These are phyloP conservation scores for Embiotoca jacksoni DNA, from an alignment of 2,113 vertebrate genomes.

Conservation along the genomic window DNA sequence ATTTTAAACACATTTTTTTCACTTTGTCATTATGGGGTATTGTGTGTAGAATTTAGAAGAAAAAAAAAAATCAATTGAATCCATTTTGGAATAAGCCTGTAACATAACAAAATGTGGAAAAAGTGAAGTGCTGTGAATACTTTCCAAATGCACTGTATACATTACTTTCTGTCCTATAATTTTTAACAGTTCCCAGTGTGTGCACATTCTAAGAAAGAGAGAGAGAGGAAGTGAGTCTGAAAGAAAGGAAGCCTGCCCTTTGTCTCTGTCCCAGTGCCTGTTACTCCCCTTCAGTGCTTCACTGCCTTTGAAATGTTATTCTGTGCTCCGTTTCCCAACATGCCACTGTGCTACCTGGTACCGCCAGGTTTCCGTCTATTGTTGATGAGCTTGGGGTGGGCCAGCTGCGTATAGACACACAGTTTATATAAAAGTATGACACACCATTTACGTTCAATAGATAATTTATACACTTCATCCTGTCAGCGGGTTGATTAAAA, in stretches of 20 bases:
- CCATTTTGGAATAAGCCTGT: too few species aligned
- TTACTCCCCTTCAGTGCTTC: constrained; percentile 31
- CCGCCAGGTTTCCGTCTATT: constrained; percentile 80
- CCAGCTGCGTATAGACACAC: constrained; percentile 14
- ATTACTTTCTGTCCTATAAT: not conserved
- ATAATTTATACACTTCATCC: constrained; percentile 28
- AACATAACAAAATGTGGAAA: too few species aligned
- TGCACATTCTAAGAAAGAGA: constrained; percentile 16
- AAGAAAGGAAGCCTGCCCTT: constrained; percentile 78
- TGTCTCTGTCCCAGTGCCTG: constrained; percentile 54
- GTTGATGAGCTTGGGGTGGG: constrained; percentile 64
- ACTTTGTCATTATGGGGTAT: too few species aligned
- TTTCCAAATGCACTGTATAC: not conserved
- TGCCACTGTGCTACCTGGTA: constrained; percentile 53
- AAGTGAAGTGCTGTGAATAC: too few species aligned
- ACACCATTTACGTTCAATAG: constrained; percentile 26
- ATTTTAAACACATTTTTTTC: too few species aligned
- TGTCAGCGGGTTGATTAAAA: constrained; percentile 6
- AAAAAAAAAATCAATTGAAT: too few species aligned
- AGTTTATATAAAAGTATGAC: constrained; percentile 29
- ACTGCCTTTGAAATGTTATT: constrained; percentile 73
- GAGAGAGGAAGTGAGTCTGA: constrained; percentile 70
- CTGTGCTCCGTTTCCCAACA: constrained; percentile 68
- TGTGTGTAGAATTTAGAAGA: too few species aligned
- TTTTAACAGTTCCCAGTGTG: constrained; percentile 9